Evolutionary conservation across 2,113 vertebrate species (phyloP).

Genomic region (Cisticola juncidis): DNA sequence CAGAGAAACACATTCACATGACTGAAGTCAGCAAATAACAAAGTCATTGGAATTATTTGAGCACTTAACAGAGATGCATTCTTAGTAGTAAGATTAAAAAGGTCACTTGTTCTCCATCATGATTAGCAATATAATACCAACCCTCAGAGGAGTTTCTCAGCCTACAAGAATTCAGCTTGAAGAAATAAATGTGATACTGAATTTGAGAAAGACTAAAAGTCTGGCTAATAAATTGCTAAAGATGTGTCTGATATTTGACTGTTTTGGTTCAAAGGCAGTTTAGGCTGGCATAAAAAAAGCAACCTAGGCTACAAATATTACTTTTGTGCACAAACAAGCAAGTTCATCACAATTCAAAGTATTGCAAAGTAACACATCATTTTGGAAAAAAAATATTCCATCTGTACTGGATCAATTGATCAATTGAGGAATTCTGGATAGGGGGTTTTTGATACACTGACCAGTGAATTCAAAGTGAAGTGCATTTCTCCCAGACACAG

Average conservation of each 20-base stretch:
- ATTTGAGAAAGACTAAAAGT: neutral
- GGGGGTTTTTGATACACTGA: neutral
- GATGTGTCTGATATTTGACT: neutral
- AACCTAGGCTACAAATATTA: neutral
- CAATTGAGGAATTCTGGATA: neutral
- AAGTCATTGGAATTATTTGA: slow-evolving; percentile 1
- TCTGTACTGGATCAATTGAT: neutral
- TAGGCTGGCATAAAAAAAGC: neutral
- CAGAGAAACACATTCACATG: neutral
- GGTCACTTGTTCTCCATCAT: neutral
- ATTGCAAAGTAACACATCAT: neutral
- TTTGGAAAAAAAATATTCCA: neutral
- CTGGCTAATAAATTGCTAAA: neutral
- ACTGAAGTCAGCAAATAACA: neutral
- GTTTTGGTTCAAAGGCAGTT: neutral
- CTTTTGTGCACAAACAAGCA: neutral
- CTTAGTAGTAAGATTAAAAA: slow-evolving; percentile 16
- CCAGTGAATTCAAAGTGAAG: neutral
- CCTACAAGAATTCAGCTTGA: neutral
- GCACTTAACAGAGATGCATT: neutral
- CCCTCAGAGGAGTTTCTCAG: neutral
- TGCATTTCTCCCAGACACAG: neutral
- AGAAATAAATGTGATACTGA: neutral
- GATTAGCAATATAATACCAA: slow-evolving; percentile 10
- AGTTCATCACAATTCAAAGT: neutral